A percentile compares a stretch with the other conserved stretches of the same genome.
Conservation (phyloP, 23 tunicate species). For the Diplosoma virens region DNA sequence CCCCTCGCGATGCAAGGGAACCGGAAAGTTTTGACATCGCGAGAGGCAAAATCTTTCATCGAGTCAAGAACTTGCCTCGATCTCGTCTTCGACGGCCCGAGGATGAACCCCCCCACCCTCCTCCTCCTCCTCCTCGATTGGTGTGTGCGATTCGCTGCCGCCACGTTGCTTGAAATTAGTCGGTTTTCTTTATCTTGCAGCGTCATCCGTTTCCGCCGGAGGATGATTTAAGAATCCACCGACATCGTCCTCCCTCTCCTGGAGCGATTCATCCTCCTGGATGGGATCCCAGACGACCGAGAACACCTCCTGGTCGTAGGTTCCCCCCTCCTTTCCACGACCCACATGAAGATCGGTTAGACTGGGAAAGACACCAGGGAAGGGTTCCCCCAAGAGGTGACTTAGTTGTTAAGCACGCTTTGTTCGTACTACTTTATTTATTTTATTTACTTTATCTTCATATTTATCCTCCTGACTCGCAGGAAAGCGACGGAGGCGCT, state of each 20-base stretch:
- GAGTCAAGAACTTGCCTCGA: conserved; percentile 6
- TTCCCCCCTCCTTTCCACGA: conserved; percentile 22
- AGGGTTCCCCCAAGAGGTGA: conserved; percentile 29
- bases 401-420: background rate
- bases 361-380: conserved; percentile 30
- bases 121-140: background rate
- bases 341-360: background rate
- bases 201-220: conserved; percentile 24
- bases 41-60: conserved; percentile 19
- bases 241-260: conserved; percentile 33
- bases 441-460: too few species aligned
- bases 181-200: background rate
- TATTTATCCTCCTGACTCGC: too few species aligned
- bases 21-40: conserved; percentile 42
- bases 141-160: too few species aligned
- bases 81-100: background rate
- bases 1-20: conserved; percentile 24
- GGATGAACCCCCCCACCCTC: background rate
- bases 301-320: conserved; percentile 31
- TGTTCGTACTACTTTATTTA: too few species aligned
- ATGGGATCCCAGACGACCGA: conserved; percentile 12
- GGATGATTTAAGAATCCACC: conserved; percentile 7
- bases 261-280: background rate
- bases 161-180: background rate
- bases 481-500: too few species aligned